These are phyloP conservation scores for Drosophila nigromelanica DNA, from an alignment of 1,140 invertebrate species.

Conservation along the genomic window DNA sequence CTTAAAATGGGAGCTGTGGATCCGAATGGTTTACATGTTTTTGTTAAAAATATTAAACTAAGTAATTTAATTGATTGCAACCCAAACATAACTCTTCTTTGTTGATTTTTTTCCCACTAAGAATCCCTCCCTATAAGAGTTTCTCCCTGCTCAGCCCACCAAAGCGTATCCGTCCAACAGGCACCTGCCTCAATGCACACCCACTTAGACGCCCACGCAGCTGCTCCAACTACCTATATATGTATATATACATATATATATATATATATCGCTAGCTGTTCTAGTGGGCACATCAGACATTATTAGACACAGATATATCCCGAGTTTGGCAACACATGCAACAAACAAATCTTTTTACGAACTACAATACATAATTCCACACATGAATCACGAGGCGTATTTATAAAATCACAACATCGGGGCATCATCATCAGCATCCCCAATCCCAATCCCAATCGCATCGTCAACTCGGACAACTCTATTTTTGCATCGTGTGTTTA, in stretches of 20 bases:
- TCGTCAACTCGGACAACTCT: conserved; percentile 59
- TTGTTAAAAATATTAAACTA: too few species aligned
- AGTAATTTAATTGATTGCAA: too few species aligned
- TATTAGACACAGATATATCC: conserved; percentile 30
- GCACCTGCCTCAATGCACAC: conserved; percentile 56
- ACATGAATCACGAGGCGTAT: conserved; percentile 73
- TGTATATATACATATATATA: too few species aligned
- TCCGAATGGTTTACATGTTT: too few species aligned
- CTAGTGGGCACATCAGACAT: conserved; percentile 7
- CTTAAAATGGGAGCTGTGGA: too few species aligned
- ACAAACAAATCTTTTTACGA: background rate
- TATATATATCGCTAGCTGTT: too few species aligned
- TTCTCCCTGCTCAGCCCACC: background rate
- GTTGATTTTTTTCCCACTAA: too few species aligned
- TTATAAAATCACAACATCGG: conserved; percentile 66
- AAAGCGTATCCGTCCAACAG: background rate
- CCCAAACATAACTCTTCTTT: too few species aligned
- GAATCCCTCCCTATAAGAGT: too few species aligned
- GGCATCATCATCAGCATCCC: conserved; percentile 33
- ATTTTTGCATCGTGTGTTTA: conserved; percentile 66
- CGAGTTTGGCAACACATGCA: conserved; percentile 44
- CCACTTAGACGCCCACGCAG: conserved; percentile 50
- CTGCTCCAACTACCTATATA: conserved; percentile 2
- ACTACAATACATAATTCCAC: conserved; percentile 63
- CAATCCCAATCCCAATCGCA: conserved; percentile 25